These are phyloP conservation scores for Hoplodrina blanda DNA, from an alignment of 2,888 invertebrate species.

Conservation along the genomic window DNA sequence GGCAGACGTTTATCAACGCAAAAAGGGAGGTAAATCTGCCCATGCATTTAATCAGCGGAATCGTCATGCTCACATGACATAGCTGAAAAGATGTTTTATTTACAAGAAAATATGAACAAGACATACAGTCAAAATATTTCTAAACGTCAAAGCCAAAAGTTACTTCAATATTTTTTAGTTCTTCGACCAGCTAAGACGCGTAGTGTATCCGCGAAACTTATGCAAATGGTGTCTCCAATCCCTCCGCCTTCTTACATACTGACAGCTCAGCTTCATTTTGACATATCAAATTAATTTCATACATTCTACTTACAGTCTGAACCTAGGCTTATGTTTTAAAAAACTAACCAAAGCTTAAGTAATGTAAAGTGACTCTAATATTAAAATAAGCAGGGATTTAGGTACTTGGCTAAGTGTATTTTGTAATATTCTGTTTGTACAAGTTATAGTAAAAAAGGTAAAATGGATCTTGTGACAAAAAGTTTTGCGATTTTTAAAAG, in stretches of 20 bases:
- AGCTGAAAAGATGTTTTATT: too few species aligned
- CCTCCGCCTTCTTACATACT: slow-evolving; percentile 63
- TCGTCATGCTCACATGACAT: neutral
- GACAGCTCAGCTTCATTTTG: slow-evolving; percentile 67
- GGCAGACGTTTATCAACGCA: neutral
- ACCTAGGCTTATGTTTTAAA: slow-evolving; percentile 17
- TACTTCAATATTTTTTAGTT: slow-evolving; percentile 35
- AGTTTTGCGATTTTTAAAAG: neutral
- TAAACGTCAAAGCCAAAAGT: neutral
- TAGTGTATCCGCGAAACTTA: slow-evolving; percentile 71
- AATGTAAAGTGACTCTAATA: slow-evolving; percentile 5
- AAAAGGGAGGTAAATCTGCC: neutral
- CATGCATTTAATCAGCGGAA: neutral
- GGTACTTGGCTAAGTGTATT: slow-evolving; percentile 9
- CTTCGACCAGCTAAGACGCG: slow-evolving; percentile 20
- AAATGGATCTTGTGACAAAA: neutral
- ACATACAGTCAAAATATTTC: neutral
- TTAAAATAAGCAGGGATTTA: neutral
- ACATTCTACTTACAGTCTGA: slow-evolving; percentile 33
- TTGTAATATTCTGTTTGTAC: slow-evolving; percentile 13
- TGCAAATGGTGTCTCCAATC: slow-evolving; percentile 74
- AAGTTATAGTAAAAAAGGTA: neutral
- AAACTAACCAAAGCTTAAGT: neutral
- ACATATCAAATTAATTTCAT: slow-evolving; percentile 69
- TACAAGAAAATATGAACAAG: too few species aligned